Evolutionary conservation across 2,797 vertebrate species (phyloP), one percentile per base, ranked within the genome.

Genomic region (Sebastes glaucus): DNA sequence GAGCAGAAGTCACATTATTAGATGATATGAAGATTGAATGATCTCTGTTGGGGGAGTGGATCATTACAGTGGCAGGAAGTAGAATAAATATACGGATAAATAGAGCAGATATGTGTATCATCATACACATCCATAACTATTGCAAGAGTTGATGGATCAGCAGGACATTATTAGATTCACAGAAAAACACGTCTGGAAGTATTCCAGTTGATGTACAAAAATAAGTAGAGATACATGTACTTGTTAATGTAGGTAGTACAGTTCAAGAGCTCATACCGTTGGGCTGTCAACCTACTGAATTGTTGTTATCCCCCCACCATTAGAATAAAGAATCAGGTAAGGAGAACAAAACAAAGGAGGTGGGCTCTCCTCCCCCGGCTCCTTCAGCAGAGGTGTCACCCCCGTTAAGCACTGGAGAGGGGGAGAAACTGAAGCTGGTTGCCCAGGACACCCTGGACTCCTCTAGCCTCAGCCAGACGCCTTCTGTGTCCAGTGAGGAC

Each of bases 391-490:
- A 90, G 35, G 38, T 75, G 71, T 61, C 59, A 2, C 81, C 76
- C 3, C 86, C 79, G 0, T 67, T 78, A 3, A 82, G 55, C 77
- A 38, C 84, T 13, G 85, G 46, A 32, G 92, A 89, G 7, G 84
- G 55, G 7, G 89, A 88, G 10, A 92, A 91, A 71, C 90, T 57
- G 53, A 93, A 90, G 55, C 85, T 95, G 65, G 89, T 95, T 59
- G 71, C 91, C 59, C 95, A 95, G 74, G 95, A 96, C 86, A 95
- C 94, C 2, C 85, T 94, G 78, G 96, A 96, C 72, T 95, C 93
- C 1, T 61, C 90, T 25, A 94, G 89, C 83, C 92, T 94, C 64
- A 96, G 95, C 80, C 93, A 96, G 87, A 95, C 94, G 0, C 92
- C 94, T 0, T 96, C 96, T 3, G 73, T 96, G 77, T 96, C 94